Base-by-base conservation (phyloP, 2,888 invertebrate species). In the Drosophila infuscata region DNA sequence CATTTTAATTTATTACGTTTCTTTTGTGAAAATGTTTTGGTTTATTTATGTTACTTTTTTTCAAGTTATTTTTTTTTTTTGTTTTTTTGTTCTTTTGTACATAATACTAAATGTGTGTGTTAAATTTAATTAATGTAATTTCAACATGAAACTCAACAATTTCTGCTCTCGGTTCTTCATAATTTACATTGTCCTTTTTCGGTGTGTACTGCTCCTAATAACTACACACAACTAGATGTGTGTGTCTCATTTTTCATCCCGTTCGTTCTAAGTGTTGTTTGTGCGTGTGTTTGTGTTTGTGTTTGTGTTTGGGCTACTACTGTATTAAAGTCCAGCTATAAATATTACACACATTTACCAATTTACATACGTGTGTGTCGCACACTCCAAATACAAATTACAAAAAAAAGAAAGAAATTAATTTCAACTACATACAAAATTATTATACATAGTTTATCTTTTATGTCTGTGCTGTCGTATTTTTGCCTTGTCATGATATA, bases 71-170 rank as follows among this genome's bases (percentile, higher is more conserved):
- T 71, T 56, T 72, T 6, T 36, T 67, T 33, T 54, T 72, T 68
- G 2, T 38, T 58, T 25, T 66, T 46, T 17, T 66, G 59, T 70
- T 60, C 41, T 62, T 70, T 35, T 58, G 56, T 74, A 66, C 62
- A 48, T 65, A 63, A 35, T 74, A 69, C 68, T 73, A 70, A 62
- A 70, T 56, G 56, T 56, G 38, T 30, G 81, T 86, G 74, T 79
- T 78, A 46, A 25, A 76, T 82, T 78, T 83, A 83, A 89, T 89
- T 87, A 87, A 89, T 87, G 88, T 89, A 85, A 89, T 89, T 85
- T 88, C 64, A 80, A 82, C 86, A 91, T 86, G 86, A 90, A 90
- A 89, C 87, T 90, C 90, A 91, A 91, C 91, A 90, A 91, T 91
- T 91, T 91, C 91, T 91, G 91, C 85, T 82, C 82, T 83, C 70